Percentiles rank a stretch among this genome's conserved stretches.
These are phyloP conservation scores for Lepidotrigona ventralis DNA, from an alignment of 1,140 invertebrate genomes.

Conservation along the genomic window DNA sequence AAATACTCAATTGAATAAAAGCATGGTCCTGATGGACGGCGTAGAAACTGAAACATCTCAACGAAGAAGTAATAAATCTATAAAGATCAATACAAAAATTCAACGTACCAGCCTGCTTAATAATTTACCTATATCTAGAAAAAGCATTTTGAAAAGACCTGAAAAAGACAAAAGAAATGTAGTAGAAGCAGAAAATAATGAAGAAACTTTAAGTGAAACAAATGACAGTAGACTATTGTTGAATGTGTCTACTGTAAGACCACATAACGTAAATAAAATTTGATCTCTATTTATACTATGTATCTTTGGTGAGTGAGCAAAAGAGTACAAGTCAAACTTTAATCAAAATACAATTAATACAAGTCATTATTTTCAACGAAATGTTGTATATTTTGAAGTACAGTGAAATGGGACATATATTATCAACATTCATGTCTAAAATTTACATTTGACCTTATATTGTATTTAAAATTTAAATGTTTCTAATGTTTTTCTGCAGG, in stretches of 20 bases:
- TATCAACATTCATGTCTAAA: too few relatives aligned
- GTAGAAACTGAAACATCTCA: neutral
- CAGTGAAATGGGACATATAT: too few relatives aligned
- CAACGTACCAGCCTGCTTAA: neutral
- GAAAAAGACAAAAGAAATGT: neutral
- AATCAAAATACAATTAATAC: too few relatives aligned
- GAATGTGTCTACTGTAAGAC: slow-evolving; percentile 29
- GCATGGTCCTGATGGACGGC: slow-evolving; percentile 57
- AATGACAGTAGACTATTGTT: neutral
- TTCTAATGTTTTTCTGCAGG: too few relatives aligned
- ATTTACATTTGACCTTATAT: too few relatives aligned
- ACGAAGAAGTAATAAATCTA: slow-evolving; percentile 44
- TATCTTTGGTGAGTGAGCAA: too few relatives aligned
- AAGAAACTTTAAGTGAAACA: neutral
- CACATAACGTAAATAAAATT: slow-evolving; percentile 56
- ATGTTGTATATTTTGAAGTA: too few relatives aligned
- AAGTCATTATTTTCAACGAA: too few relatives aligned
- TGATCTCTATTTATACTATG: neutral
- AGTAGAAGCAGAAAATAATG: neutral
- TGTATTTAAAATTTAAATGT: too few relatives aligned
- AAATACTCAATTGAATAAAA: slow-evolving; percentile 59
- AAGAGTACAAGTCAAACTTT: too few relatives aligned
- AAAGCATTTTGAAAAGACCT: slow-evolving; percentile 52
- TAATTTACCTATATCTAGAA: slow-evolving; percentile 11
- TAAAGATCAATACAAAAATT: slow-evolving; percentile 51